Base-by-base conservation (phyloP, 2,113 vertebrate species). In the Capreolus pygargus region DNA sequence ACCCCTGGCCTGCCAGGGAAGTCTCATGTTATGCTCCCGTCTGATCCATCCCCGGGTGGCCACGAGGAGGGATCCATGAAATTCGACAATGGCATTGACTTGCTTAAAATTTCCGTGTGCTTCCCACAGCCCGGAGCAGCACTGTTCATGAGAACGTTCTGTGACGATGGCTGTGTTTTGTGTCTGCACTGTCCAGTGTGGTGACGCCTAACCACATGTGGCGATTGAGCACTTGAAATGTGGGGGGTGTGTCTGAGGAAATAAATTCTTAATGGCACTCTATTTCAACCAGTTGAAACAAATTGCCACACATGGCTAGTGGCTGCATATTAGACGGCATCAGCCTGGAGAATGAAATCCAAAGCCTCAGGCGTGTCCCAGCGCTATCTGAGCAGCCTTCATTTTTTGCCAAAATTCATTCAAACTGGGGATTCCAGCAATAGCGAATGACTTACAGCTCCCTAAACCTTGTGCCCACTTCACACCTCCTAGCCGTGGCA, bases 351-450 rank as follows among this genome's bases (percentile, higher is more conserved):
- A 84, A 39, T 16, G 52, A 83, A 93, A 74, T 16, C 7, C 3
- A 7, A 58, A 55, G 55, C 45, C 61, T 39, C 74, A 43, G 84
- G 21, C 2, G 0, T 16, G 57, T n/a, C 43, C 94, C 7, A 55
- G 61, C 6, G 55, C 52, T 87, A 9, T 67, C 13, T 27, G 90
- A 92, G 64, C n/a, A 81, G 84, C 81, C 43, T 67, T 9, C 5
- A 30, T 61, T 79, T 78, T 92, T 52, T 74, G 86, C 86, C 94
- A 87, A 94, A 47, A 96, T 64, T 74, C 45, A 74, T 81, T 91
- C 64, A 87, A 47, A 50, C 45, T 70, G 64, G 78, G 67, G 70
- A 94, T 96, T 95, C 54, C 95, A 93, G 88, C 61, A 76, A 16
- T 33, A 82, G 88, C 54, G 61, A 85, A 67, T 83, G 57, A 76